Evolutionary conservation across 1,140 invertebrate genomes (phyloP).

Genomic region (Drosophila athabasca): DNA sequence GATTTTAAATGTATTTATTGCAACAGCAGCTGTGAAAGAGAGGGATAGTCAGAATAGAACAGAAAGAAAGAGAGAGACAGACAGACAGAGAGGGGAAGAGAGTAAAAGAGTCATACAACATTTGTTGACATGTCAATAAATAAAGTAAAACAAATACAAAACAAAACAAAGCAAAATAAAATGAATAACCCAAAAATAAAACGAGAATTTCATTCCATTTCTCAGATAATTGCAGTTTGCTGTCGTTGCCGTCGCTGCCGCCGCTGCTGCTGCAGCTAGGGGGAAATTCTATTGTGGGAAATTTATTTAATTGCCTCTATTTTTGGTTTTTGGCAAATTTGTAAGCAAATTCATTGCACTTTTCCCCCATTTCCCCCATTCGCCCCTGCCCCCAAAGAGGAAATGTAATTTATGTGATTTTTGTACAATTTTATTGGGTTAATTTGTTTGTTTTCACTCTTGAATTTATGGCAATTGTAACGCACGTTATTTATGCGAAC

Average conservation of each 20-base stretch:
- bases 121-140: conserved; percentile 74
- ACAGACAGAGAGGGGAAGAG: background rate
- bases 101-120: conserved; percentile 30
- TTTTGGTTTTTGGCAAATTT: conserved; percentile 61
- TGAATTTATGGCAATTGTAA: conserved; percentile 58
- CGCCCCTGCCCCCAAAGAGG: background rate
- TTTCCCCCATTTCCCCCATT: conserved; percentile 3
- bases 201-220: conserved; percentile 39
- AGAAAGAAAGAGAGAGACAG: conserved; percentile 10
- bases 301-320: conserved; percentile 80
- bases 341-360: conserved; percentile 64
- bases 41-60: conserved; percentile 9
- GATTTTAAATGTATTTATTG: conserved; percentile 46
- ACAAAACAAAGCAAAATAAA: conserved; percentile 16
- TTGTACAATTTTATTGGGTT: conserved; percentile 67
- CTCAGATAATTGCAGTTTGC: conserved; percentile 43
- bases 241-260: conserved; percentile 9
- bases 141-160: conserved; percentile 37
- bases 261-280: conserved; percentile 23
- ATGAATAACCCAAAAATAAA: conserved; percentile 22
- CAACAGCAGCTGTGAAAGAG: conserved; percentile 26
- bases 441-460: conserved; percentile 68
- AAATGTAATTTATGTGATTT: conserved; percentile 69
- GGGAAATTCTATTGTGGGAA: conserved; percentile 25
- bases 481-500: conserved; percentile 58